Evolutionary conservation across 2,888 invertebrate species (phyloP).

Genomic region (Caenorhabditis japonica): DNA sequence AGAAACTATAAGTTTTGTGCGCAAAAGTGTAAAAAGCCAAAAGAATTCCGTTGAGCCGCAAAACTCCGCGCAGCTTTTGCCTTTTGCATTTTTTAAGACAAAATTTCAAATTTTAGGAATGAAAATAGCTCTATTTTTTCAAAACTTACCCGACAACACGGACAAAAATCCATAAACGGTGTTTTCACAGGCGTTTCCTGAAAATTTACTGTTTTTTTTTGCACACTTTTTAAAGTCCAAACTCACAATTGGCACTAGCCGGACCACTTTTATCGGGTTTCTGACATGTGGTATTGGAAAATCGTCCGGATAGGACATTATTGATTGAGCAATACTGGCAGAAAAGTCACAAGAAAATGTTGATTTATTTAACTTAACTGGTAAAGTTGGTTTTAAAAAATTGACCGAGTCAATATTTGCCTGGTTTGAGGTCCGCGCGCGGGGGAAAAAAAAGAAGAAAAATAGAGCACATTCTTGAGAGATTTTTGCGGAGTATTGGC

Average conservation of each 20-base stretch:
- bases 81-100: background rate
- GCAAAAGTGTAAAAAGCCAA: too few relatives aligned
- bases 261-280: conserved; percentile 36
- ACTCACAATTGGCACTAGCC: conserved; percentile 35
- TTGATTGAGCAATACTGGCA: background rate
- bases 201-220: background rate
- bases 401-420: conserved; percentile 44
- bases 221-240: background rate
- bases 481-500: conserved; percentile 14
- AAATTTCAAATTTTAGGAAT: background rate
- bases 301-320: conserved; percentile 43
- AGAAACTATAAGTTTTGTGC: too few relatives aligned
- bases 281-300: conserved; percentile 42
- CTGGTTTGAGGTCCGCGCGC: conserved; percentile 4
- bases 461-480: conserved; percentile 29
- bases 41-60: too few relatives aligned
- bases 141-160: conserved; percentile 31
- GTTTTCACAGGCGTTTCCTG: conserved; percentile 43
- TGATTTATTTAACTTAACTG: conserved; percentile 9
- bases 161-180: conserved; percentile 33
- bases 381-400: conserved; percentile 47
- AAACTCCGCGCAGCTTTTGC: background rate
- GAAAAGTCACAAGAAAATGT: background rate
- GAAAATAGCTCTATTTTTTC: background rate
- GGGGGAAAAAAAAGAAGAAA: background rate